These are phyloP conservation scores for Chydorus sphaericus DNA, from an alignment of 2,888 invertebrate genomes.

Conservation along the genomic window DNA sequence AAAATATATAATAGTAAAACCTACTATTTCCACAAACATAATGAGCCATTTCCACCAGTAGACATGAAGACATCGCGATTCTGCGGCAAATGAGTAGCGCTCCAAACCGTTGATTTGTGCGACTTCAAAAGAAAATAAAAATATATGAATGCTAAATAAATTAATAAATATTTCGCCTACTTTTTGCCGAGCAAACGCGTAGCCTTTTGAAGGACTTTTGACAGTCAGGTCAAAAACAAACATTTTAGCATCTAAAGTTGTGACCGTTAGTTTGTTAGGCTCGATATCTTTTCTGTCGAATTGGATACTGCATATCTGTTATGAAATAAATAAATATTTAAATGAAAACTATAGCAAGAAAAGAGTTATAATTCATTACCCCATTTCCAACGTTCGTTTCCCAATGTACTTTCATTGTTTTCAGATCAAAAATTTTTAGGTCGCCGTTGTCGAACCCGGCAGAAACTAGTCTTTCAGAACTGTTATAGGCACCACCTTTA, in stretches of 20 bases:
- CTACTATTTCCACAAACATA: constrained; percentile 92
- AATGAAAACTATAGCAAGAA: constrained; percentile 8
- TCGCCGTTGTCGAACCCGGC: constrained; percentile 96
- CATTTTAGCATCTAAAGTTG: constrained; percentile 80
- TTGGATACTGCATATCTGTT: constrained; percentile 50
- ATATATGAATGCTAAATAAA: background rate
- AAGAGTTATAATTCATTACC: background rate
- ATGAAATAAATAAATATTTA: background rate
- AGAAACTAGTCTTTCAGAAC: constrained; percentile 66
- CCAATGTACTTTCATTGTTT: constrained; percentile 70
- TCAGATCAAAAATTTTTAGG: constrained; percentile 80
- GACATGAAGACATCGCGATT: constrained; percentile 85
- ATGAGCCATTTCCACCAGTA: constrained; percentile 75
- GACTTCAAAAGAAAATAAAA: constrained; percentile 26
- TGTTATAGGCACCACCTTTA: constrained; percentile 65
- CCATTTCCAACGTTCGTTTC: constrained; percentile 62
- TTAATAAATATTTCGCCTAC: constrained; percentile 27
- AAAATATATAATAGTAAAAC: constrained; percentile 17
- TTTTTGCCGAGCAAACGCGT: constrained; percentile 45
- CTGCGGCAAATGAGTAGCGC: constrained; percentile 74
- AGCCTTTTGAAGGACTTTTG: constrained; percentile 73
- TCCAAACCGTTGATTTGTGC: constrained; percentile 73
- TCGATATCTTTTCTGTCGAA: constrained; percentile 86
- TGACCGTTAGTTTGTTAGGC: constrained; percentile 87
- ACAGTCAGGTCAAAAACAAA: constrained; percentile 78